Evolutionary conservation across 2,797 vertebrate genomes (phyloP).

Genomic region (Leptatherina wallacei): DNA sequence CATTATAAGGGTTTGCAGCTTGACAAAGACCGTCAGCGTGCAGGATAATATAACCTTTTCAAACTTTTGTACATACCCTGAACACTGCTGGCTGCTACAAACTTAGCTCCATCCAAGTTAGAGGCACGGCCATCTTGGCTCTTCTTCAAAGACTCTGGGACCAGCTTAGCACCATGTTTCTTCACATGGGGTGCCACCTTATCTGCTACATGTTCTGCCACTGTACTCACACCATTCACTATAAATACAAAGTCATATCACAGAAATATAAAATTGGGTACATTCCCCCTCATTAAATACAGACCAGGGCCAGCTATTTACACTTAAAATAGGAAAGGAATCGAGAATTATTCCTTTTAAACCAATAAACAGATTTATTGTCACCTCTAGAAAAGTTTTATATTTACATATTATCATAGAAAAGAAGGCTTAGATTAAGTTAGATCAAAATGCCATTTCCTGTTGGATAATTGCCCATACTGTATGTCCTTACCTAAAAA

Average conservation of each 20-base stretch:
- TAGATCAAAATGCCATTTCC: neutral
- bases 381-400: neutral
- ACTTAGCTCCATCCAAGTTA: conserved; percentile 88
- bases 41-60: neutral
- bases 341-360: neutral
- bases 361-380: neutral
- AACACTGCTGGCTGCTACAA: conserved; percentile 90
- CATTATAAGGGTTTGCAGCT: neutral
- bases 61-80: conserved; percentile 81
- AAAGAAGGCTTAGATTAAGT: neutral
- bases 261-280: neutral
- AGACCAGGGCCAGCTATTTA: neutral
- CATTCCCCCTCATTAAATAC: neutral
- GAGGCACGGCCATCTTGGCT: conserved; percentile 87
- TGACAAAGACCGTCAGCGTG: neutral
- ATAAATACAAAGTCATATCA: conserved; percentile 19
- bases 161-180: conserved; percentile 92
- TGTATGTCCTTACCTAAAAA: conserved; percentile 86
- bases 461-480: neutral
- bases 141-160: conserved; percentile 93
- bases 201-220: conserved; percentile 89
- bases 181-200: conserved; percentile 93
- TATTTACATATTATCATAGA: neutral
- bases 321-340: neutral
- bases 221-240: conserved; percentile 92